Evolutionary conservation across 2,797 vertebrate genomes (phyloP), one percentile per base, ranked within the genome.

Genomic region (Artibeus lituratus): DNA sequence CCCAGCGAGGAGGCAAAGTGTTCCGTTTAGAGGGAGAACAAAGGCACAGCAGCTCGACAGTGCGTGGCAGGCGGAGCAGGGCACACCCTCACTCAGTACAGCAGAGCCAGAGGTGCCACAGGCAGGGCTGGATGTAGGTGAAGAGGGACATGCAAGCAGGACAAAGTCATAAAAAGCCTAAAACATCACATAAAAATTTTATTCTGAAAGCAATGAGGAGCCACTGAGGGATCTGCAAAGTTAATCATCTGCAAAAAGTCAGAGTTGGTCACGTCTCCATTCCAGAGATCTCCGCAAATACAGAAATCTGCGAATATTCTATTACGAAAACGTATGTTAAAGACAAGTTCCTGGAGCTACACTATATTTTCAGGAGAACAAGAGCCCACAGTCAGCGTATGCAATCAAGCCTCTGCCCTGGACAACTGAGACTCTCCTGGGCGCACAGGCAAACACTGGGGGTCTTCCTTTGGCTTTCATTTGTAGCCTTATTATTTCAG

Each of bases 11-110:
- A 16, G 21, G 42, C 7, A 19, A 51, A 85, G 53, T 11, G 51
- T 2, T 53, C n/a, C 8, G 6, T 2, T 53, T 8, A 16, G 57
- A 35, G 57, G 37, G 32, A 85, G 67, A 44, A n/a, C 18, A 39
- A 24, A 29, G 55, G 29, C 22, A 18, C 39, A 42, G 10, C 4
- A 26, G 9, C 1, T 0, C 1, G 7, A 70, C 29, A 32, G 39
- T 21, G 42, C 37, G 8, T 1, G 51, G 67, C 8, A 4, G 14
- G n/a, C n/a, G 39, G 39, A 39, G 55, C 44, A 39, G 53, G 4
- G n/a, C 26, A 24, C 0, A 0, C 11, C 14, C 11, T 22, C 1
- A 2, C 11, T 22, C 1, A 2, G 55, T 49, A 39, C 1, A 11
- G 49, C 22, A 19, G 47, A 82, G n/a, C 24, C 35, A 1, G n/a